A percentile compares a stretch with the other conserved stretches of the same genome.
Conservation (phyloP, 2,888 invertebrate genomes). For the Drosophila siamana region DNA sequence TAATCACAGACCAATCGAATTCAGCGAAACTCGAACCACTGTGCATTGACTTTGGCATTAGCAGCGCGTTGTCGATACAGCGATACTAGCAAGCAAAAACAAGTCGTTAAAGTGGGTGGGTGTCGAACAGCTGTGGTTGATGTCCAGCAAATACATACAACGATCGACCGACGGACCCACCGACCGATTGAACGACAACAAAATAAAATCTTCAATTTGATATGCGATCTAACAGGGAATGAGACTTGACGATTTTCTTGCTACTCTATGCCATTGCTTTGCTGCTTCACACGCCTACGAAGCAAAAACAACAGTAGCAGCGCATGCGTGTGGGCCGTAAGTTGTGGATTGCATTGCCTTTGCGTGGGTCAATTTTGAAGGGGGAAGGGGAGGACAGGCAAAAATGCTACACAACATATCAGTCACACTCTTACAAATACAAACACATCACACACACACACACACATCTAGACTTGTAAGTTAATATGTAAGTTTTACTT, state of each 20-base stretch:
- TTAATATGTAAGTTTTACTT: constrained; percentile 7
- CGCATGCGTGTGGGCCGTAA: constrained; percentile 69
- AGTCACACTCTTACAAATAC: not conserved
- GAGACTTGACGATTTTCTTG: constrained; percentile 43
- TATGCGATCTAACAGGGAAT: constrained; percentile 40
- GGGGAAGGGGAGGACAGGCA: constrained; percentile 4
- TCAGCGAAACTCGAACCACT: constrained; percentile 40
- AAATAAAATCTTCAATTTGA: constrained; percentile 49
- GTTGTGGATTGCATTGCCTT: constrained; percentile 38
- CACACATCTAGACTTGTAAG: not conserved
- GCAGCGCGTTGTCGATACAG: constrained; percentile 37
- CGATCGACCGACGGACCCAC: no score
- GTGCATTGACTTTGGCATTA: constrained; percentile 35
- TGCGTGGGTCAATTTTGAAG: constrained; percentile 50
- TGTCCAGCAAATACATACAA: constrained; percentile 49
- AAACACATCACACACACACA: not conserved
- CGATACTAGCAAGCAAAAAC: constrained; percentile 37
- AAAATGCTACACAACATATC: constrained; percentile 20
- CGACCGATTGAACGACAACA: constrained; percentile 26
- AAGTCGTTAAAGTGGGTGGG: constrained; percentile 69
- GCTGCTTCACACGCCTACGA: constrained; percentile 68
- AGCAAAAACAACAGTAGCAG: constrained; percentile 35
- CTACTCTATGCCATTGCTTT: constrained; percentile 21
- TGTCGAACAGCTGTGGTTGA: constrained; percentile 66
- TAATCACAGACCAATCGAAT: not conserved